These are phyloP conservation scores for Phasianus colchicus DNA, from an alignment of 2,113 vertebrate genomes.

Conservation along the genomic window DNA sequence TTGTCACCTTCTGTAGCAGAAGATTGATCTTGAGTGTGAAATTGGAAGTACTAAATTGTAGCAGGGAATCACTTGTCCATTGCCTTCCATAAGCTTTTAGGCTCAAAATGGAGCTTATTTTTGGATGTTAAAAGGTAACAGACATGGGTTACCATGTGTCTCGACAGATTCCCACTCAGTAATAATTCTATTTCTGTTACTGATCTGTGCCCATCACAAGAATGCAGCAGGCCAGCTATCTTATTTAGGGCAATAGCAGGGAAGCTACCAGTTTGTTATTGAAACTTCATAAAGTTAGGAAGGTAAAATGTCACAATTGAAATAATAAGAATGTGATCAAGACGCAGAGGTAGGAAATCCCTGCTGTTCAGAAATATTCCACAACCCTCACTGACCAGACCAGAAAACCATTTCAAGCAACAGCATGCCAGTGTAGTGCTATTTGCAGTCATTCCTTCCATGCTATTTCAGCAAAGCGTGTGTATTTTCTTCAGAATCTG, in stretches of 20 bases:
- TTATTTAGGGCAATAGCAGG: not conserved
- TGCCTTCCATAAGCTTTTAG: conserved; percentile 2
- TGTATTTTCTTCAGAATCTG: not conserved
- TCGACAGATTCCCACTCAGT: not conserved
- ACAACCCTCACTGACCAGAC: not conserved
- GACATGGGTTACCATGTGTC: not conserved
- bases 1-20: not conserved
- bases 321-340: not conserved
- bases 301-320: not conserved
- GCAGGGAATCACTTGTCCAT: not conserved
- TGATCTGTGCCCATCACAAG: not conserved
- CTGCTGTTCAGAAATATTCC: not conserved
- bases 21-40: not conserved
- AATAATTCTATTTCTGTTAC: conserved; percentile 23
- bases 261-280: not conserved
- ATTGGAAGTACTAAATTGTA: not conserved
- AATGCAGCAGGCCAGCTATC: not conserved
- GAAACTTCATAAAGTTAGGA: not conserved
- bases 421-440: not conserved
- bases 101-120: conserved; percentile 18
- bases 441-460: not conserved
- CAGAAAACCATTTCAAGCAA: not conserved
- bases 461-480: not conserved
- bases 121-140: not conserved
- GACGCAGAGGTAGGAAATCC: not conserved